phyloP scores from a whole-genome alignment of 2,797 vertebrate species.

The Botia kubotai region DNA sequence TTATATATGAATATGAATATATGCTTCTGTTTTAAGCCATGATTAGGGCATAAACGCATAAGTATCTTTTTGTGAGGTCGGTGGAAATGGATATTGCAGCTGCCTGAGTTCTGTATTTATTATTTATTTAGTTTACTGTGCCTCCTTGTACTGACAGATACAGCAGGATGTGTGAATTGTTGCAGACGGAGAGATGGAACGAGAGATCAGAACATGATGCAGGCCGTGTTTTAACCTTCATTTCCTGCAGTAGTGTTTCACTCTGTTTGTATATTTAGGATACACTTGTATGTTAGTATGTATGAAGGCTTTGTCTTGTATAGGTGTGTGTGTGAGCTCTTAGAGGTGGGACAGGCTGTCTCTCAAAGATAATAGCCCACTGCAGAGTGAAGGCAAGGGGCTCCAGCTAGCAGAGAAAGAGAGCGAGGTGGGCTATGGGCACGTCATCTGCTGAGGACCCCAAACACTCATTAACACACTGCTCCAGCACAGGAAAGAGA shows the following conservation, averaged over 20 bases:
- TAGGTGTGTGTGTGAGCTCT: conserved; percentile 64
- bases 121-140: not conserved
- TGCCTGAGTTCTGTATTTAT: conserved; percentile 12
- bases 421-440: conserved; percentile 48
- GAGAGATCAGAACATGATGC: not conserved
- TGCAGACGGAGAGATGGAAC: not conserved
- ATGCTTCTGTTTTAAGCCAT: not conserved
- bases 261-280: not conserved
- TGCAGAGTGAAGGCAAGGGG: conserved; percentile 64
- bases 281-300: conserved; percentile 27
- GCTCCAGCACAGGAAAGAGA: conserved; percentile 45
- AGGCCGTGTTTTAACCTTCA: not conserved
- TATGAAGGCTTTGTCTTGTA: conserved; percentile 11
- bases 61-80: not conserved
- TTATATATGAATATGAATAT: conserved; percentile 47
- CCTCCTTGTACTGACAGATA: not conserved
- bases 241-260: not conserved
- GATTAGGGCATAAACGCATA: not conserved
- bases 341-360: conserved; percentile 76
- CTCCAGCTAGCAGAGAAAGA: conserved; percentile 62
- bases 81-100: conserved; percentile 30
- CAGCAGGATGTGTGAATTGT: not conserved
- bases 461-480: conserved; percentile 58
- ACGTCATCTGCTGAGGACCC: conserved; percentile 49
- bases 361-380: conserved; percentile 80